Evolutionary conservation across 2,888 invertebrate genomes (phyloP).

Genomic region (Dynastes hyllus): DNA sequence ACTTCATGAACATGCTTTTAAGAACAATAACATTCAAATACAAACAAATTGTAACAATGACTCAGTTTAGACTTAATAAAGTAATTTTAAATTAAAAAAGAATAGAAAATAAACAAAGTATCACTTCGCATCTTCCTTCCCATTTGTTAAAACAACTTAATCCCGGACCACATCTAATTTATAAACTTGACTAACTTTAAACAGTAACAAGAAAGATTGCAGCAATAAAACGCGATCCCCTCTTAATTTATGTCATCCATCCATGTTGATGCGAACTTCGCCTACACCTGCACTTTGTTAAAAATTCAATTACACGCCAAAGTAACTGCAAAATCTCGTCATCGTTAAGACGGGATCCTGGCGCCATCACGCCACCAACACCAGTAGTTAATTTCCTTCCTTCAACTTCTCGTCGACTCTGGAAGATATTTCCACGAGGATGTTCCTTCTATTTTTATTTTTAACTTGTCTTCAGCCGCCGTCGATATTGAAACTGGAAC

Average conservation of each 20-base stretch:
- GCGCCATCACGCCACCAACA: background rate
- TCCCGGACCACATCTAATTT: too few relatives aligned
- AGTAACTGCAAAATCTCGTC: slow-evolving; percentile 20
- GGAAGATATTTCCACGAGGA: background rate
- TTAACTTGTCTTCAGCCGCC: background rate
- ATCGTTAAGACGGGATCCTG: slow-evolving; percentile 21
- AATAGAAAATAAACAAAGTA: too few relatives aligned
- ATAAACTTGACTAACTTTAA: too few relatives aligned
- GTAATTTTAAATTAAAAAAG: too few relatives aligned
- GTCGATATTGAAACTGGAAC: slow-evolving; percentile 22
- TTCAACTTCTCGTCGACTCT: background rate
- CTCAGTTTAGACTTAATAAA: too few relatives aligned
- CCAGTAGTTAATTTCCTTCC: slow-evolving; percentile 11
- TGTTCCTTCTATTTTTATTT: background rate
- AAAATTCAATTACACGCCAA: slow-evolving; percentile 34
- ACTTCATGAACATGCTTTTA: too few relatives aligned
- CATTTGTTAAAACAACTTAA: too few relatives aligned
- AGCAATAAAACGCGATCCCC: background rate
- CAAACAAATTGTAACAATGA: too few relatives aligned
- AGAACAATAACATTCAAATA: too few relatives aligned
- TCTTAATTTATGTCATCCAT: background rate
- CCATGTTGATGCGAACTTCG: slow-evolving; percentile 1
- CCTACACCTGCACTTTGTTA: slow-evolving; percentile 1
- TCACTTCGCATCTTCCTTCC: too few relatives aligned
- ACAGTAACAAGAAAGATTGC: background rate